These are phyloP conservation scores for Chrysomallon squamiferum DNA, from an alignment of 1,140 invertebrate species.

Conservation along the genomic window DNA sequence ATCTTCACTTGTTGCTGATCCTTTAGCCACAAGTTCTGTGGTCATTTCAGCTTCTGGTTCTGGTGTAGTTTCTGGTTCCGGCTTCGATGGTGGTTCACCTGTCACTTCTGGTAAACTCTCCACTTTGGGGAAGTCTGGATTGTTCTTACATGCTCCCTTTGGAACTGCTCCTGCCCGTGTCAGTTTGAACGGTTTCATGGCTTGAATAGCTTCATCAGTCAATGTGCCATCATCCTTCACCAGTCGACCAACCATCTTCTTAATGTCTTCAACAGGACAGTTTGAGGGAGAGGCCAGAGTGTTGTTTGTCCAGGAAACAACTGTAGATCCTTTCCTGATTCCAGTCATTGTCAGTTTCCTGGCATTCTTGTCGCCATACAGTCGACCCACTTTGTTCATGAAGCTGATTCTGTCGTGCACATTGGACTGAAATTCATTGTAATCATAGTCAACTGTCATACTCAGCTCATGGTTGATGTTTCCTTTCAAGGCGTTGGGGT, in stretches of 20 bases:
- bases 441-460: slow-evolving; percentile 78
- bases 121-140: slow-evolving; percentile 53
- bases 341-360: slow-evolving; percentile 74
- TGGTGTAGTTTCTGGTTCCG: slow-evolving; percentile 45
- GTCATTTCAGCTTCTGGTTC: slow-evolving; percentile 40
- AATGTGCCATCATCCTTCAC: slow-evolving; percentile 65
- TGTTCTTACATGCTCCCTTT: slow-evolving; percentile 72
- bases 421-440: slow-evolving; percentile 75
- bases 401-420: slow-evolving; percentile 72
- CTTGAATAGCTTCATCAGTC: slow-evolving; percentile 70
- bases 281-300: slow-evolving; percentile 73
- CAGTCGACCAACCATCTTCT: slow-evolving; percentile 72
- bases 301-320: slow-evolving; percentile 81
- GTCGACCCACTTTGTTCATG: slow-evolving; percentile 73
- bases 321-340: slow-evolving; percentile 67
- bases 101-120: background rate
- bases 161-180: slow-evolving; percentile 74
- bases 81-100: background rate
- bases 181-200: slow-evolving; percentile 76
- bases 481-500: background rate
- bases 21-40: slow-evolving; percentile 20
- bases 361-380: slow-evolving; percentile 79
- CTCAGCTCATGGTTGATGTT: slow-evolving; percentile 71
- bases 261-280: slow-evolving; percentile 81
- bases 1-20: slow-evolving; percentile 60